phyloP scores from a whole-genome alignment of 2,113 vertebrate genomes.

The human region GRCh38 chr21:41098001-41098500 shows the following conservation, averaged over 20 bases:
- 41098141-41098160: background rate
- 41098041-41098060: background rate
- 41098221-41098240: too few species aligned
- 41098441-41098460: background rate
- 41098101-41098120: accelerated
- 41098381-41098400: background rate
- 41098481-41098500: background rate
- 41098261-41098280: background rate
- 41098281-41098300: too few species aligned
- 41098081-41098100: background rate
- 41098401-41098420: background rate
- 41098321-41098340: background rate
- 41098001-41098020: background rate
- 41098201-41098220: background rate
- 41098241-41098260: background rate
- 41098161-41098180: background rate
- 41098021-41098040: background rate
- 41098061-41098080: background rate
- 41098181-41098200: background rate
- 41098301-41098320: background rate
- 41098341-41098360: background rate
- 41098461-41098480: background rate
- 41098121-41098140: background rate
- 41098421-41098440: too few species aligned
- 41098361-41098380: too few species aligned